Conservation (phyloP, 1,140 invertebrate species). For the Cotesia glomerata region DNA sequence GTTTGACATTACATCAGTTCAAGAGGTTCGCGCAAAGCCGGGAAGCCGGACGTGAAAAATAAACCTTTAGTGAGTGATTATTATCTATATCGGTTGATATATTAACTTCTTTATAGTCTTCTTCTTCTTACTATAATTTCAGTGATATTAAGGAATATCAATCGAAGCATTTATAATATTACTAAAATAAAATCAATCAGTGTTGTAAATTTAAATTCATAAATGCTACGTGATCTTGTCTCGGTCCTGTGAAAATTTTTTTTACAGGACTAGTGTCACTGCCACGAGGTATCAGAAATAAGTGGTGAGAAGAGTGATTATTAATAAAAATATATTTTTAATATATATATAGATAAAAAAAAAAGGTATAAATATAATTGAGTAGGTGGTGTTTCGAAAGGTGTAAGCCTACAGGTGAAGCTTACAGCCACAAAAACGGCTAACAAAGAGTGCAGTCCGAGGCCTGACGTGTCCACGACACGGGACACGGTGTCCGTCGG, state of each 20-base stretch:
- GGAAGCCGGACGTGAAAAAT: constrained; percentile 3
- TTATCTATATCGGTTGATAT: neutral
- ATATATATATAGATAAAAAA: neutral
- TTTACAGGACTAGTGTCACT: neutral
- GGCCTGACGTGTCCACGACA: constrained; percentile 37
- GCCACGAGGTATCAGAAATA: neutral
- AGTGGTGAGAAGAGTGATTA: neutral
- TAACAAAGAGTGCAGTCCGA: constrained; percentile 25
- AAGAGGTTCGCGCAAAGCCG: constrained; percentile 2
- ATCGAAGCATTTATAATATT: too few species aligned
- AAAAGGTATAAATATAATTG: neutral
- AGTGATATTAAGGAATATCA: neutral
- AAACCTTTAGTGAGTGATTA: neutral
- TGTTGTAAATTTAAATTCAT: too few species aligned
- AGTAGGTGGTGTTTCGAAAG: neutral
- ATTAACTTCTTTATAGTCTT: too few species aligned
- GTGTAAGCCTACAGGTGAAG: neutral
- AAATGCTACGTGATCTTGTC: neutral
- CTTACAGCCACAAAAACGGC: constrained; percentile 4
- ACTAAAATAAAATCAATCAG: too few species aligned
- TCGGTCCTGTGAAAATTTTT: neutral
- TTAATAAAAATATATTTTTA: neutral
- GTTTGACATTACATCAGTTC: neutral
- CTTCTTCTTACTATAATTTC: neutral
- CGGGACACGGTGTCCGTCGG: constrained; percentile 36